Base-by-base conservation (phyloP, 2,113 vertebrate genomes). In the Meles meles region DNA sequence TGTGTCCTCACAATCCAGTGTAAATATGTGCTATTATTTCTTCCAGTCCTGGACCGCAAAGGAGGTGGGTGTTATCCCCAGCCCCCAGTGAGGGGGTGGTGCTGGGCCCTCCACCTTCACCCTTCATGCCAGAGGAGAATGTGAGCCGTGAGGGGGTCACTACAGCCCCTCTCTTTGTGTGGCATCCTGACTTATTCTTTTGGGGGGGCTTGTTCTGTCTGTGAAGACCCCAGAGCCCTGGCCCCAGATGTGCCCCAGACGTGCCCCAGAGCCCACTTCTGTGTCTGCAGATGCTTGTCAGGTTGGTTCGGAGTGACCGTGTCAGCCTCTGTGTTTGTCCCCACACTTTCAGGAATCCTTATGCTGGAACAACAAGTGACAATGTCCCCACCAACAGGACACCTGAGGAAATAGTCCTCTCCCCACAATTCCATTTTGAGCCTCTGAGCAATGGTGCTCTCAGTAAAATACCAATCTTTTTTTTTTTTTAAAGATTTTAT, bases 381-480 rank as follows among this genome's bases (percentile, higher is more conserved):
- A 98, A 94, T 97, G 97, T 98, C 97, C 97, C 96, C 97, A 97
- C 97, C 98, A 93, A 97, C 97, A 97, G 97, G 97, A 97, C 90
- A 97, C 96, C 95, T 69, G 92, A 95, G 95, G 97, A 96, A 98
- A 83, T 89, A 95, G 65, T 79, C 34, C 71, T 87, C 59, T 91
- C 34, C 47, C 57, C 9, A 27, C 57, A 55, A 3, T 71, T 94
- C n/a, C 79, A 39, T 47, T n/a, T 76, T 15, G 80, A 86, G 65
- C 59, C 84, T 96, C 77, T 42, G n/a, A 80, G 72, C 34, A 47
- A 15, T 0, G 0, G 31, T 61, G 67, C 37, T 90, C 61, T 93
- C 88, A 69, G 29, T 61, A 86, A 82, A 95, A 79, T 63, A 63
- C 9, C 27, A 31, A 25, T 47, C 39, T 81, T 77, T n/a, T n/a